Evolutionary conservation across 2,797 vertebrate genomes (phyloP).

Genomic region (Chiropotes sagulatus): DNA sequence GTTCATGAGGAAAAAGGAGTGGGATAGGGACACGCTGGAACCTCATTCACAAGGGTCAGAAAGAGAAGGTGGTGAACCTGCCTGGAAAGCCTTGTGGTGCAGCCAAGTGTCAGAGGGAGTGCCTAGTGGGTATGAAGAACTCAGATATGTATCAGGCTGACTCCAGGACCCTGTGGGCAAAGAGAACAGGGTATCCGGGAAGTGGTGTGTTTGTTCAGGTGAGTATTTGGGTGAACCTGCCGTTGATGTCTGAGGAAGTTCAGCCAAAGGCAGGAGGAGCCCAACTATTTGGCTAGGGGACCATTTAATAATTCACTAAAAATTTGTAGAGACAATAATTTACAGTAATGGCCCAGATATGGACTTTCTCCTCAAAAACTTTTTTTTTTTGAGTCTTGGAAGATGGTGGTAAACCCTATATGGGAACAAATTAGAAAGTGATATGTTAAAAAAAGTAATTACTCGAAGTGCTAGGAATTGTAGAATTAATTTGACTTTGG

Average conservation of each 20-base stretch:
- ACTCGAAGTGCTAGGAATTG: neutral
- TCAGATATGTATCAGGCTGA: neutral
- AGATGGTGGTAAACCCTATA: neutral
- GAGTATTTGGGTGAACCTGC: neutral
- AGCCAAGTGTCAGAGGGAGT: too few species aligned
- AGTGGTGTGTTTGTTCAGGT: neutral
- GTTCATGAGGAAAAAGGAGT: neutral
- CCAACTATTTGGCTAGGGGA: neutral
- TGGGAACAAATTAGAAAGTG: neutral
- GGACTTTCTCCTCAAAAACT: neutral
- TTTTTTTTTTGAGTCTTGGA: neutral
- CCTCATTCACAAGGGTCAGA: neutral
- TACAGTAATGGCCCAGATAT: neutral
- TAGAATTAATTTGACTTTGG: neutral
- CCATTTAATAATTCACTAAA: neutral
- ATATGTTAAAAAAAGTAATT: neutral
- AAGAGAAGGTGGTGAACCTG: neutral
- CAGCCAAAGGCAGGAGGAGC: neutral
- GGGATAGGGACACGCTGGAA: neutral
- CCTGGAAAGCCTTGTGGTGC: neutral
- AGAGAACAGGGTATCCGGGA: too few species aligned
- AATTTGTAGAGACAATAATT: neutral
- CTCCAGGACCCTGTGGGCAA: too few species aligned
- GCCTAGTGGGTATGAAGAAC: neutral
- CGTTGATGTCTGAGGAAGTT: neutral